A percentile compares a stretch with the other conserved stretches of the same genome.
Evolutionary conservation across 2,797 vertebrate species (phyloP).

Genomic region (Knipowitschia caucasica): DNA sequence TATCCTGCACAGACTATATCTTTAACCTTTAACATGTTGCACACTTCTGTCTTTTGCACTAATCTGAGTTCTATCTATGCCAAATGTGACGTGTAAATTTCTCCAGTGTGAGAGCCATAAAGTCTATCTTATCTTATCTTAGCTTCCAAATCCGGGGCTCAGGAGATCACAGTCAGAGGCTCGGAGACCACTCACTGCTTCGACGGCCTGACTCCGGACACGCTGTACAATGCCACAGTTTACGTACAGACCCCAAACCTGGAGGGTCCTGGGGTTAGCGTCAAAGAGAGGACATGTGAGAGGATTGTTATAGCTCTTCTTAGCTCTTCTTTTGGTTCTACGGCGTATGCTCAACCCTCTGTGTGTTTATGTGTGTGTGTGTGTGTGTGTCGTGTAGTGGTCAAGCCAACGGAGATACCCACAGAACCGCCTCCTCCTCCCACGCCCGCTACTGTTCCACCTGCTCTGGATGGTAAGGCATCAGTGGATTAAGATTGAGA

Average conservation of each 20-base stretch:
- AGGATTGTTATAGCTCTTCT: not conserved
- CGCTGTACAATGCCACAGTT: slow-evolving; percentile 83
- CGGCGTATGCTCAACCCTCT: not conserved
- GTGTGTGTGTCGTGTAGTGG: slow-evolving; percentile 70
- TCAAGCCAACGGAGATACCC: slow-evolving; percentile 89
- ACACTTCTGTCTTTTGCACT: too few species aligned
- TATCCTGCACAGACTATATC: too few species aligned
- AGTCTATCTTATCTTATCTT: not conserved
- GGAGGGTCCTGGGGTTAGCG: slow-evolving; percentile 87
- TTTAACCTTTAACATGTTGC: too few species aligned
- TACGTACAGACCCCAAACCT: slow-evolving; percentile 95
- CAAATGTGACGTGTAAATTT: too few species aligned
- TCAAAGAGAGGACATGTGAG: slow-evolving; percentile 85
- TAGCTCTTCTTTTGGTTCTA: not conserved
- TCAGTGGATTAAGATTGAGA: too few species aligned
- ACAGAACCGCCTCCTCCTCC: slow-evolving; percentile 89
- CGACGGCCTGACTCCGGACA: slow-evolving; percentile 85
- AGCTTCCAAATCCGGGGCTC: slow-evolving; percentile 77
- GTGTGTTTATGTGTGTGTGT: slow-evolving; percentile 10
- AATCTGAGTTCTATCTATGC: too few species aligned
- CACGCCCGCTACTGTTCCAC: slow-evolving; percentile 86
- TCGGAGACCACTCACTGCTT: slow-evolving; percentile 90
- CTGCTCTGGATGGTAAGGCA: slow-evolving; percentile 88
- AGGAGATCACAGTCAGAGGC: slow-evolving; percentile 91
- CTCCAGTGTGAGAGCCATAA: too few species aligned